Conservation (phyloP, 1,140 invertebrate species). For the Leptestheria dahalacensis region DNA sequence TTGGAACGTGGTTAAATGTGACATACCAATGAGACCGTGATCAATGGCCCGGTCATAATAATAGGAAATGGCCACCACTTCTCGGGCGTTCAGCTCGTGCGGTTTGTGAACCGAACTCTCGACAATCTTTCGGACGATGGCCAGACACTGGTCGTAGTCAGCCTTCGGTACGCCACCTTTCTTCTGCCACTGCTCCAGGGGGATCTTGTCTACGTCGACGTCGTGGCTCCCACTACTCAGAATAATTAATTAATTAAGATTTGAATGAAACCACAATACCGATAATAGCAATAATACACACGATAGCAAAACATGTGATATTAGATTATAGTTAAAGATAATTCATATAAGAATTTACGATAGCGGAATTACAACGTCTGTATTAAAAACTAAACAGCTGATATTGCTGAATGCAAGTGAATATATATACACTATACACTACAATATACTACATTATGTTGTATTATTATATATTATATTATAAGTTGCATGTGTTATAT, state of each 20-base stretch:
- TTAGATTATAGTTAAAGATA: no score
- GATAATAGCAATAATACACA: neutral
- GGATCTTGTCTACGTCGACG: constrained; percentile 23
- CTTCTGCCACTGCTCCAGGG: constrained; percentile 28
- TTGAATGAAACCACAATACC: neutral
- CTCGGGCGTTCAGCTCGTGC: constrained; percentile 41
- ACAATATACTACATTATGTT: no score
- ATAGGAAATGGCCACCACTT: constrained; percentile 77
- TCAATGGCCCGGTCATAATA: constrained; percentile 83
- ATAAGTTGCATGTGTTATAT: no score
- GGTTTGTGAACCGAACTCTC: constrained; percentile 38
- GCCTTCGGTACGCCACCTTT: constrained; percentile 35
- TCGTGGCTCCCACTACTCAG: constrained; percentile 26
- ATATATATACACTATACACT: no score
- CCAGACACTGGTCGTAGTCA: constrained; percentile 41
- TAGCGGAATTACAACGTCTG: no score
- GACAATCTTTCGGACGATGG: constrained; percentile 43
- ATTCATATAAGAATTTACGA: no score
- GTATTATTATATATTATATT: no score
- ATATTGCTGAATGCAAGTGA: no score
- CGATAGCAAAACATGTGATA: no score
- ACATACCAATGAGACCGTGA: constrained; percentile 52
- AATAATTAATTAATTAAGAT: no score
- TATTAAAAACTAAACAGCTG: no score
- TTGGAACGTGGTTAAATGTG: no score